Conservation (phyloP, 2,888 invertebrate species). For the Abrostola triplasia region DNA sequence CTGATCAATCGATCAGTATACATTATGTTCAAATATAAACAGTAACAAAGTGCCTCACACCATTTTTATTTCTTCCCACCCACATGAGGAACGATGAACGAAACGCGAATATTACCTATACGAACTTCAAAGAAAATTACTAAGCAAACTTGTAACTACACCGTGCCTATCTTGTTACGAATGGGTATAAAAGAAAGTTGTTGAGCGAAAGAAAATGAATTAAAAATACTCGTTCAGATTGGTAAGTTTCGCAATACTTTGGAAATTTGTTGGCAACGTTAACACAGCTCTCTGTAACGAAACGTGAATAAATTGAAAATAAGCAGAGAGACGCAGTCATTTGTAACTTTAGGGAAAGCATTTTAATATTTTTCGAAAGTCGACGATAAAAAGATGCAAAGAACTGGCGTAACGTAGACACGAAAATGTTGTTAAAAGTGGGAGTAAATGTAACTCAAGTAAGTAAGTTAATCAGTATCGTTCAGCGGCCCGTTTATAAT, state of each 20-base stretch:
- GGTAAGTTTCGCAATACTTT: constrained; percentile 70
- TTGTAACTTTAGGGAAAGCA: constrained; percentile 60
- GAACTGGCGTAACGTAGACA: constrained; percentile 34
- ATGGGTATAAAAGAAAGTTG: constrained; percentile 54
- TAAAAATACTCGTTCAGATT: constrained; percentile 66
- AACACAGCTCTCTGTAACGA: constrained; percentile 66
- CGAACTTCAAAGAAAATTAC: constrained; percentile 33
- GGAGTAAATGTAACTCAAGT: constrained; percentile 26
- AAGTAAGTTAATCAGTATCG: constrained; percentile 41
- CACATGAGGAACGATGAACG: constrained; percentile 11
- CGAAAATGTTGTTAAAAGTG: constrained; percentile 32
- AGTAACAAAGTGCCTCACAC: neutral
- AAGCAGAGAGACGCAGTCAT: constrained; percentile 64
- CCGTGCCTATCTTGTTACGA: constrained; percentile 45
- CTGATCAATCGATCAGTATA: neutral
- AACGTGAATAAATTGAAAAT: constrained; percentile 72
- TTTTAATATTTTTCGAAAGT: constrained; percentile 57
- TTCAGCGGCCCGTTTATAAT: constrained; percentile 29
- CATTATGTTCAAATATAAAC: neutral
- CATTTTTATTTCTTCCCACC: neutral
- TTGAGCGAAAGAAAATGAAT: constrained; percentile 62
- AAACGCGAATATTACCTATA: constrained; percentile 25
- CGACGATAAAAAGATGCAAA: constrained; percentile 46
- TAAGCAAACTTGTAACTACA: constrained; percentile 49
- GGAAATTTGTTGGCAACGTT: constrained; percentile 69